Evolutionary conservation across 1,140 invertebrate species (phyloP), one percentile per base, ranked within the genome.

Genomic region (Drosophila mayri): DNA sequence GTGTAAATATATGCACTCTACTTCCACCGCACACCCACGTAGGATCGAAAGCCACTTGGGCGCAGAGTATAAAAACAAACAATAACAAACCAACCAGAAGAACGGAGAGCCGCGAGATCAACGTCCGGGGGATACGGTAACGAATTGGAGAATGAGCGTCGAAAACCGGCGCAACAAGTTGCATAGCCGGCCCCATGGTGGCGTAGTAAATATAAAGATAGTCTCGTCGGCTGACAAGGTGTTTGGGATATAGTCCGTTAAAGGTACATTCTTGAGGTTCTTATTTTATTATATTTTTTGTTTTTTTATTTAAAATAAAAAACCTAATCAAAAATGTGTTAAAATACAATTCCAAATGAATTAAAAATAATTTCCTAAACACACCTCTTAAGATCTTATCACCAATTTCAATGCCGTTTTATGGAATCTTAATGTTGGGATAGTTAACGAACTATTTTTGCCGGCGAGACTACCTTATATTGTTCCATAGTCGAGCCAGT

Each of bases 131-230:
- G 54, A 41, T 18, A 61, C 65, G 75, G 81, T 60, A 47, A 50
- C 62, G 38, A 47, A 65, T 37, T 18, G 28, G 25, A 54, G 58
- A 61, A 30, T 54, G 65, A 86, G 65, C 44, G 40, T 28, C 47
- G 37, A 46, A 87, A 86, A 86, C 83, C 73, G 82, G 82, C 79
- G 75, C 79, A 81, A 85, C 83, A 87, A 86, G 82, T 86, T 85
- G 60, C 70, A 62, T 25, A 38, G 40, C 35, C 18, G 30, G 32
- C n/a, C 49, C 49, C 49, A 52, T 9, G 49, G 30, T 50, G 6
- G 30, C 32, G 6, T 11, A 4, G 3, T 16, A 16, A 9, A 7
- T 20, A 16, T 20, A 5, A 5, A 8, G 14, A 25, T 16, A 22
- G 50, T 22, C 14, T 54, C 8, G 32, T 54, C 18, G 50, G 20